Base-by-base conservation (phyloP, 1,140 invertebrate species). In the Asbolus verrucosus region DNA sequence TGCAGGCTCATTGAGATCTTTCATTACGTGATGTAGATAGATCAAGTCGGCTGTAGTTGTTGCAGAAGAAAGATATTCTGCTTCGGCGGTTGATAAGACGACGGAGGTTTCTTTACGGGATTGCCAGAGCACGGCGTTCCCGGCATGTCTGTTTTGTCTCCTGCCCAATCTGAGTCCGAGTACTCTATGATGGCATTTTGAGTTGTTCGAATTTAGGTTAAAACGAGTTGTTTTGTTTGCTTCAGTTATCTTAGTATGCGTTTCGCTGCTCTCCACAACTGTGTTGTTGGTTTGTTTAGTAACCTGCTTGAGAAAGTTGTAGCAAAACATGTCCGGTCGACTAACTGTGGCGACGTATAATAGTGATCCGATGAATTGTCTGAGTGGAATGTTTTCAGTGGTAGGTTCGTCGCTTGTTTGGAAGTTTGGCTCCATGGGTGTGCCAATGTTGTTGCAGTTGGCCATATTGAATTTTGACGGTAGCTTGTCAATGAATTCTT, bases 251-350 rank as follows among this genome's bases (percentile, higher is more conserved):
- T 39, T 27, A 70, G 31, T 15, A 14, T 46, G 21, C 41, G 38
- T 50, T 70, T 70, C 31, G 50, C n/a, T 14, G 24, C 24, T 3
- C 3, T 27, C 24, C 24, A 27, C 24, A 27, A 27, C 24, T 27
- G 3, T 27, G 3, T 27, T 27, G 24, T 27, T 27, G 24, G 8
- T 8, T 70, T 70, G 8, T 31, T 33, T 16, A 65, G 19, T 9
- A 3, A 15, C 27, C 67, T 63, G 11, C 67, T 69, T 0, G 13
- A 3, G 46, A 27, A 43, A 31, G 24, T 65, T n/a, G 27, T 27
- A 36, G 79, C 74, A 76, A 74, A 82, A 8, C 11, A 84, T 80
- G 66, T 84, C 80, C n/a, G 82, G 82, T 67, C 81, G 24, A 8
- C 24, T 27, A 4, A 27, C 24, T 27, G 24, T 27, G 3, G 24